Base-by-base conservation (phyloP, 2,797 vertebrate genomes). In the Alectoris magna region DNA sequence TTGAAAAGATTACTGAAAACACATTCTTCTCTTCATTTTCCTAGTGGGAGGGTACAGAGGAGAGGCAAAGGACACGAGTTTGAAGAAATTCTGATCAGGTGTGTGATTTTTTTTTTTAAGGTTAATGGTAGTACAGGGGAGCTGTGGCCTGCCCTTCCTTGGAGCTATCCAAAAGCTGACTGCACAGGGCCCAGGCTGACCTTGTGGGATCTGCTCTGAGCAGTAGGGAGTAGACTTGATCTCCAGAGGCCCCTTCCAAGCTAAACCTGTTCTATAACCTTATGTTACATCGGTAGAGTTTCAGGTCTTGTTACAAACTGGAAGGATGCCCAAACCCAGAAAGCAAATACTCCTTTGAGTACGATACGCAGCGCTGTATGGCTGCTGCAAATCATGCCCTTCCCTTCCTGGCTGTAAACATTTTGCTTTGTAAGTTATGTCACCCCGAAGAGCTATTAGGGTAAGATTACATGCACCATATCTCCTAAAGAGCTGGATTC, bases 321-420 rank as follows among this genome's bases (percentile, higher is more conserved):
- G 81, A 90, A 90, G 79, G 62, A 53, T 85, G 75, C 78, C 84
- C 53, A 94, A 64, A 79, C 27, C 17, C 21, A 66, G 84, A 74
- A 77, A 72, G 26, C 46, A 93, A 81, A 91, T 44, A 53, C 0
- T 2, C 76, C 36, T 48, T 69, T 34, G 64, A 60, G 81, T 55
- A 17, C 53, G 29, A 55, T 29, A 31, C 16, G 18, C 27, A 82
- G 36, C 53, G 44, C 38, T 73, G 19, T 43, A 34, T 2, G 64
- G 43, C 14, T 64, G 49, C 84, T 90, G 38, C 60, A 91, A 91
- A 86, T 84, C 63, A 70, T 8, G 39, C 56, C 36, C 10, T 41
- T 92, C 60, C 17, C 8, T 31, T 81, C 31, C 53, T 56, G 71
- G 44, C 83, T 90, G 74, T 64, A 91, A 78, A 70, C 56, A 39